Evolutionary conservation across 2,888 invertebrate genomes (phyloP).

Genomic region (Cataglyphis rosenhaueri): DNA sequence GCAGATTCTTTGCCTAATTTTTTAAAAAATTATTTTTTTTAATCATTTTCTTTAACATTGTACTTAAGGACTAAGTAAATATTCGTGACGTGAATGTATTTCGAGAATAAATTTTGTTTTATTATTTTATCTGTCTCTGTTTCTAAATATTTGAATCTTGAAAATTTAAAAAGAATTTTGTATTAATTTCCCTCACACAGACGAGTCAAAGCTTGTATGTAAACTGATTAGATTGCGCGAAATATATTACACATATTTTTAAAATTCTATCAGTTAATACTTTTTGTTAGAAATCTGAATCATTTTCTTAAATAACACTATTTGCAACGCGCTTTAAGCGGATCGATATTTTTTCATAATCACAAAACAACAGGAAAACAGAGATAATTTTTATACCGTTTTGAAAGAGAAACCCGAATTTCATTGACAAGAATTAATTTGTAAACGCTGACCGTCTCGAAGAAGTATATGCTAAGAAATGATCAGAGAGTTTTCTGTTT

Average conservation of each 20-base stretch:
- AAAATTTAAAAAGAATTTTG: neutral
- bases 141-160: neutral
- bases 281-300: neutral
- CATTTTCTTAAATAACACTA: neutral
- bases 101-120: no score
- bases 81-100: neutral
- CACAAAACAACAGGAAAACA: neutral
- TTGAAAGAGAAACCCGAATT: neutral
- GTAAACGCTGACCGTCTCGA: neutral
- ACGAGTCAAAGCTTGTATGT: neutral
- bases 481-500: slow-evolving; percentile 44
- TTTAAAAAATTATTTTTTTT: neutral
- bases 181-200: neutral
- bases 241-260: neutral
- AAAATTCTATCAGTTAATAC: neutral
- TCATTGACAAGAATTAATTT: neutral
- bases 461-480: neutral
- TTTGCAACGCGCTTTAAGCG: neutral
- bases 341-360: neutral
- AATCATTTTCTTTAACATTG: neutral
- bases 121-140: neutral
- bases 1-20: neutral
- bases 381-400: neutral
- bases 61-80: neutral
- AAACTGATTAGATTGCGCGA: slow-evolving; percentile 1